Evolutionary conservation across 2,888 invertebrate species (phyloP).

Genomic region (Bimastos eiseni): DNA sequence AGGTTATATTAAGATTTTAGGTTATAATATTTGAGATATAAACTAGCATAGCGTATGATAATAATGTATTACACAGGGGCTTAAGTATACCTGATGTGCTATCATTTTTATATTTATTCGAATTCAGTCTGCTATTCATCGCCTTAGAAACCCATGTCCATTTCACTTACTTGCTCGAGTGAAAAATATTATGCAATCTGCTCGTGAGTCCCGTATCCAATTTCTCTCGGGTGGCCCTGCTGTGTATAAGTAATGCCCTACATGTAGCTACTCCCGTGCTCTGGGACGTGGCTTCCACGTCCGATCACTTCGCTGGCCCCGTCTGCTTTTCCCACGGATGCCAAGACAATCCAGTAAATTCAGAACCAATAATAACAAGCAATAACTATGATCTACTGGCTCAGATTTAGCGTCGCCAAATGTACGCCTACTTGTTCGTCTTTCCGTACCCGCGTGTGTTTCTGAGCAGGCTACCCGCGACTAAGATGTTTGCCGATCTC

Average conservation of each 20-base stretch:
- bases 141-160: background rate
- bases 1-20: no score
- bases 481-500: background rate
- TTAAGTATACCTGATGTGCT: no score
- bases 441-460: background rate
- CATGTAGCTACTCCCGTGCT: background rate
- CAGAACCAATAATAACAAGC: background rate
- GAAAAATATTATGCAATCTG: background rate
- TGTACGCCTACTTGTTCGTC: background rate
- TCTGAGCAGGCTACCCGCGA: background rate
- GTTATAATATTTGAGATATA: no score
- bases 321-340: background rate
- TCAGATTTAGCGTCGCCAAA: background rate
- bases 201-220: background rate
- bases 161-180: background rate
- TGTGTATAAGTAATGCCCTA: no score
- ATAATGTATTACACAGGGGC: no score
- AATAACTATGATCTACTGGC: background rate
- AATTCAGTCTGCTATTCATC: background rate
- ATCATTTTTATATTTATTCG: no score
- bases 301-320: background rate
- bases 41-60: no score
- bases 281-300: background rate
- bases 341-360: conserved; percentile 13
- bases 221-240: background rate